phyloP scores from a whole-genome alignment of 2,888 invertebrate genomes.

The Apodemia mormo region DNA sequence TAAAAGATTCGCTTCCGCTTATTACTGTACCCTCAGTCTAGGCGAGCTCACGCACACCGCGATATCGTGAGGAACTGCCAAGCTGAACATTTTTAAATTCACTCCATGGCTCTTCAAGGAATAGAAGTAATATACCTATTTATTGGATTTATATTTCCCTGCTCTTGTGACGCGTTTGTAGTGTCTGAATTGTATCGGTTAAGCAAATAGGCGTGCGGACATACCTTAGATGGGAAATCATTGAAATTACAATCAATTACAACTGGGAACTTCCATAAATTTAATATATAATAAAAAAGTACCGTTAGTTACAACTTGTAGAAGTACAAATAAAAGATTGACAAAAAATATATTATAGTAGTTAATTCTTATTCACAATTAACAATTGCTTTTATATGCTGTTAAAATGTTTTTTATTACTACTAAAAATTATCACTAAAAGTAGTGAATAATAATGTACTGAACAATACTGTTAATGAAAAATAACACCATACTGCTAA shows the following conservation, averaged over 20 bases:
- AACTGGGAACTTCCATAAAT: not conserved
- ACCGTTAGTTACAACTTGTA: no score
- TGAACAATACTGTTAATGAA: no score
- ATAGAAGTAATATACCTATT: constrained; percentile 50
- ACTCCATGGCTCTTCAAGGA: constrained; percentile 49
- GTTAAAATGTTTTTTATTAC: no score
- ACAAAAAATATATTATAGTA: no score
- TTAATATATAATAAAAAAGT: no score
- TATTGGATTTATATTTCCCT: constrained; percentile 56
- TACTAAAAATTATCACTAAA: no score
- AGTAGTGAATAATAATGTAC: no score
- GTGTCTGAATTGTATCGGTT: not conserved
- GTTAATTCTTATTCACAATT: no score
- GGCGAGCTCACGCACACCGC: constrained; percentile 57
- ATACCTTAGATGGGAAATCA: not conserved
- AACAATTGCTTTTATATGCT: no score
- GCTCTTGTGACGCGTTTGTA: constrained; percentile 17
- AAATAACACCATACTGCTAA: no score
- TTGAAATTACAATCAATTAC: not conserved
- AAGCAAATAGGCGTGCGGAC: not conserved
- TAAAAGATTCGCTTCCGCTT: constrained; percentile 31
- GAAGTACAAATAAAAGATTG: no score
- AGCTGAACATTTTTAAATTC: constrained; percentile 69
- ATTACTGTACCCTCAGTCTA: constrained; percentile 28
- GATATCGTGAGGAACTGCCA: constrained; percentile 55